Percentiles rank a stretch among this genome's conserved stretches.
These are phyloP conservation scores for Neolamprologus falcicula DNA, from an alignment of 2,113 vertebrate genomes.

Conservation along the genomic window DNA sequence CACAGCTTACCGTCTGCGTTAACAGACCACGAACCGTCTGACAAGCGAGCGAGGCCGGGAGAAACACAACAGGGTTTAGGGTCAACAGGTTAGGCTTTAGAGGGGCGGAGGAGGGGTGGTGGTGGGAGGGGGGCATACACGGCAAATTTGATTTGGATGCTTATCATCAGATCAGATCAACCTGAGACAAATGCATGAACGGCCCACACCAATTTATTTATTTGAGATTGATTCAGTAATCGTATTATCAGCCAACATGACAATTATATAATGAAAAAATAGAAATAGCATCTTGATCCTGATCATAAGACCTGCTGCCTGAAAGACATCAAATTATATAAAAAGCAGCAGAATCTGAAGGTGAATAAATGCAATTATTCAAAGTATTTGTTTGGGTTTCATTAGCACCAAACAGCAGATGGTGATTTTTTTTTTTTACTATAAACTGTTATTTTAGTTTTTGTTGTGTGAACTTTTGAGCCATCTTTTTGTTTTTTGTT, in stretches of 20 bases:
- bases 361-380: background rate
- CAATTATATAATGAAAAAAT: background rate
- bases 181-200: background rate
- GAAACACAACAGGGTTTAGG: conserved; percentile 46
- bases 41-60: conserved; percentile 2
- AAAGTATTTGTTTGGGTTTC: background rate
- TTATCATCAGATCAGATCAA: background rate
- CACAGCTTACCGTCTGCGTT: conserved; percentile 59
- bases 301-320: background rate
- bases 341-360: background rate
- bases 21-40: conserved; percentile 51
- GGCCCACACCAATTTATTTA: background rate
- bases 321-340: background rate
- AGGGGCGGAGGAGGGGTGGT: background rate
- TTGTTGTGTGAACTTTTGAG: background rate
- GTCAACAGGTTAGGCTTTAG: conserved; percentile 2
- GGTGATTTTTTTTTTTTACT: background rate
- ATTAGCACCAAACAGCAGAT: background rate
- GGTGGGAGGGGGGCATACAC: background rate
- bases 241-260: background rate
- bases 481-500: background rate
- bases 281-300: background rate
- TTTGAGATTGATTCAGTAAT: background rate
- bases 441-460: background rate
- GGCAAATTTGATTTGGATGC: background rate